Percentiles rank a stretch among this genome's conserved stretches.
phyloP scores from a whole-genome alignment of 2,888 invertebrate genomes.

The Drosophila emarginata region DNA sequence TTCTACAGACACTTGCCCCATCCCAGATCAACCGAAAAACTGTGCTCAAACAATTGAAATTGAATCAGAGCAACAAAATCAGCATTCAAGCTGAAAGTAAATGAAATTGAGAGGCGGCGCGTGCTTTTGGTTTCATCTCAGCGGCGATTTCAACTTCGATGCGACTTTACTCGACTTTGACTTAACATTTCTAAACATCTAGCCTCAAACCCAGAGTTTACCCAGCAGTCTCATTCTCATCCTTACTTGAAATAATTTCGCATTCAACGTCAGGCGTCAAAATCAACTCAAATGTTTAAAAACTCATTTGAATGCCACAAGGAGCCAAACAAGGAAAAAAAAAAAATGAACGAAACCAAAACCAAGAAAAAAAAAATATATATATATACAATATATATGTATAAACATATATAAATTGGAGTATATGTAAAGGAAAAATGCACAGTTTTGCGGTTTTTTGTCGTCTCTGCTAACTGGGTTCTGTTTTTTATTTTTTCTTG shows the following conservation, averaged over 20 bases:
- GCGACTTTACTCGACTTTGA: constrained; percentile 1
- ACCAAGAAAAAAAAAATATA: background rate
- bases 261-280: constrained; percentile 70
- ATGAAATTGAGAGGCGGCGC: constrained; percentile 41
- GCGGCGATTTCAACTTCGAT: background rate
- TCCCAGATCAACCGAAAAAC: constrained; percentile 31
- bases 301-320: constrained; percentile 65
- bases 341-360: background rate
- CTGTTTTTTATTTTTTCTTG: background rate
- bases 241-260: constrained; percentile 59
- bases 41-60: constrained; percentile 63
- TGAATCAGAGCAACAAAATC: constrained; percentile 67
- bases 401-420: no score
- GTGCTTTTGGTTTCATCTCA: constrained; percentile 10
- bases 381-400: no score
- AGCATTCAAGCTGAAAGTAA: constrained; percentile 67
- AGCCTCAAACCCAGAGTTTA: background rate
- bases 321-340: constrained; percentile 16
- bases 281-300: constrained; percentile 70
- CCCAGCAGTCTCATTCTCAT: background rate
- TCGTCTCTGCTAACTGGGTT: background rate
- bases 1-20: background rate
- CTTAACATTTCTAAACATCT: background rate
- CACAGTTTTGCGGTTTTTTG: constrained; percentile 44
- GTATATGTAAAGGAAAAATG: constrained; percentile 23